Evolutionary conservation across 1,140 invertebrate genomes (phyloP).

Genomic region (Penaeus indicus): DNA sequence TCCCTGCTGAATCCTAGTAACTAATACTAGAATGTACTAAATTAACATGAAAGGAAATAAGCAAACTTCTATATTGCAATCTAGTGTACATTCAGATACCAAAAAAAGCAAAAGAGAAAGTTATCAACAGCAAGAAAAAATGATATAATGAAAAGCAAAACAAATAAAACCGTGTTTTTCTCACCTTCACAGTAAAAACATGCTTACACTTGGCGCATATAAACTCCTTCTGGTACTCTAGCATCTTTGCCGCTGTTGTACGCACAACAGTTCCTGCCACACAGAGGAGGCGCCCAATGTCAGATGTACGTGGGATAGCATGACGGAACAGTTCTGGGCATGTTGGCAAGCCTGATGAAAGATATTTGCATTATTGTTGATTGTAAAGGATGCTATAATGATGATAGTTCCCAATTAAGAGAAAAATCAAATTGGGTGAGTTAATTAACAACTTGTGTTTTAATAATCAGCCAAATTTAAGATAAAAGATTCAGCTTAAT

Average conservation of each 20-base stretch:
- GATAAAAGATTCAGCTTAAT: too few species aligned
- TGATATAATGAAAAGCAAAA: slow-evolving; percentile 21
- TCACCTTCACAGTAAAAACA: slow-evolving; percentile 77
- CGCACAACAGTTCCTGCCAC: slow-evolving; percentile 81
- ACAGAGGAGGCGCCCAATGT: slow-evolving; percentile 78
- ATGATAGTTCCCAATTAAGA: background rate
- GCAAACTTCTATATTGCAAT: too few species aligned
- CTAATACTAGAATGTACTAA: too few species aligned
- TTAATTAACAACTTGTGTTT: too few species aligned
- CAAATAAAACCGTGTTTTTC: slow-evolving; percentile 1
- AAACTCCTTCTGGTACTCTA: slow-evolving; percentile 82
- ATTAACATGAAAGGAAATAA: too few species aligned
- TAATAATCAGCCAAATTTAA: too few species aligned
- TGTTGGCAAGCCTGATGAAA: slow-evolving; percentile 70
- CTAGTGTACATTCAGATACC: too few species aligned
- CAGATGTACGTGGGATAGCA: slow-evolving; percentile 77
- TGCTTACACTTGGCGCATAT: slow-evolving; percentile 85
- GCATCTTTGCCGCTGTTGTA: slow-evolving; percentile 81
- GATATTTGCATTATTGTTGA: background rate
- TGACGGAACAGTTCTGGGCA: slow-evolving; percentile 76
- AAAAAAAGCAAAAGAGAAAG: too few species aligned
- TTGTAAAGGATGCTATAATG: background rate
- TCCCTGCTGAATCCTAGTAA: too few species aligned
- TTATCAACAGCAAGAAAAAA: background rate
- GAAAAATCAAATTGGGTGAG: too few species aligned